Percentiles rank a stretch among this genome's conserved stretches.
These are phyloP conservation scores for Elegia similella DNA, from an alignment of 2,888 invertebrate genomes.

Conservation along the genomic window DNA sequence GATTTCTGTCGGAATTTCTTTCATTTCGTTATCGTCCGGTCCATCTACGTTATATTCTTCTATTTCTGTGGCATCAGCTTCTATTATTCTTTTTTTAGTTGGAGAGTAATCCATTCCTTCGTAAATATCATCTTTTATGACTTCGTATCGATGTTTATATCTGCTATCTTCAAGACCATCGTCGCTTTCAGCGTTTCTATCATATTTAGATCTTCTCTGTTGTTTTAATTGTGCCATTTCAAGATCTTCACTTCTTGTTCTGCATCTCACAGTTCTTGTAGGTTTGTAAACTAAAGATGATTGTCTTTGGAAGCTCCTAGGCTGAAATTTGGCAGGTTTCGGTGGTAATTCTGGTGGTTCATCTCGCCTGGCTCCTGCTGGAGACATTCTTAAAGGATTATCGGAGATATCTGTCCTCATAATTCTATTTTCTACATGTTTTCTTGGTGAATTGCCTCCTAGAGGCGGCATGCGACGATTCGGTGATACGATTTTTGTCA, in stretches of 20 bases:
- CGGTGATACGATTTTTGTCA: slow-evolving; percentile 54
- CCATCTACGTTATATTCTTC: slow-evolving; percentile 80
- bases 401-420: slow-evolving; percentile 73
- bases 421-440: slow-evolving; percentile 59
- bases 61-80: slow-evolving; percentile 68
- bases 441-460: slow-evolving; percentile 73
- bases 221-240: slow-evolving; percentile 73
- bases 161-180: slow-evolving; percentile 62
- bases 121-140: slow-evolving; percentile 75
- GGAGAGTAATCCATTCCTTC: slow-evolving; percentile 68
- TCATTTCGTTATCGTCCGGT: slow-evolving; percentile 76
- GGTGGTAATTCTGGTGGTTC: slow-evolving; percentile 72
- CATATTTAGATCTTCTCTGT: slow-evolving; percentile 46
- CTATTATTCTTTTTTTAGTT: slow-evolving; percentile 71
- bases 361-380: slow-evolving; percentile 53
- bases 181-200: slow-evolving; percentile 59
- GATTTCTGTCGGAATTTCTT: slow-evolving; percentile 80
- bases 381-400: slow-evolving; percentile 66
- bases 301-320: slow-evolving; percentile 61
- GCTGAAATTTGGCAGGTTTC: slow-evolving; percentile 65
- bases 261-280: slow-evolving; percentile 53
- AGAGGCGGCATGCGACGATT: slow-evolving; percentile 65
- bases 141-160: slow-evolving; percentile 76
- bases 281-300: slow-evolving; percentile 78
- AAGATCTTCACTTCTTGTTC: slow-evolving; percentile 67